Evolutionary conservation across 1,140 invertebrate genomes (phyloP).

Genomic region (Cherax quadricarinatus): DNA sequence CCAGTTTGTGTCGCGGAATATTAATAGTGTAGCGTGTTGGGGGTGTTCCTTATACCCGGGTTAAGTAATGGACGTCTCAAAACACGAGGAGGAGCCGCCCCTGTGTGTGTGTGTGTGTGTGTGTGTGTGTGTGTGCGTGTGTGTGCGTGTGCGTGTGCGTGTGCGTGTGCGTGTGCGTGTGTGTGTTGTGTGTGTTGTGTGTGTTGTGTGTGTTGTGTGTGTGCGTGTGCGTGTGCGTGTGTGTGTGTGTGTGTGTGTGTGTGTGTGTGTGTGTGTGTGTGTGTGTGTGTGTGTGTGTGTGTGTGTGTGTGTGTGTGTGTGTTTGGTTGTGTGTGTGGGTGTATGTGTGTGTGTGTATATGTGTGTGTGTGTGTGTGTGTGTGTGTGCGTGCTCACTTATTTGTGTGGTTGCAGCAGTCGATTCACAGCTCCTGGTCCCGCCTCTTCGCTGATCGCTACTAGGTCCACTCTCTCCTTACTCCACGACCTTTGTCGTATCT

Average conservation of each 20-base stretch:
- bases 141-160: too few relatives aligned
- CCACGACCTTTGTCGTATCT: too few relatives aligned
- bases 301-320: not conserved
- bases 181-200: too few relatives aligned
- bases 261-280: not conserved
- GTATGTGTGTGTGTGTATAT: not conserved
- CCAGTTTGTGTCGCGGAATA: not conserved
- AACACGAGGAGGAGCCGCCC: not conserved
- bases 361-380: constrained; percentile 13
- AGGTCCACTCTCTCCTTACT: too few relatives aligned
- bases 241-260: constrained; percentile 3
- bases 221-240: not conserved
- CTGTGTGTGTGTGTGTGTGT: constrained; percentile 19
- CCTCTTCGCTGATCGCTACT: too few relatives aligned
- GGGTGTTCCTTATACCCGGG: too few relatives aligned
- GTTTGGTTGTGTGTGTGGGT: not conserved
- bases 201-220: not conserved
- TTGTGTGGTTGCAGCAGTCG: not conserved
- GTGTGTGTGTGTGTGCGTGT: constrained; percentile 11
- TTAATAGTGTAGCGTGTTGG: not conserved
- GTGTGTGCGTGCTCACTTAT: constrained; percentile 7
- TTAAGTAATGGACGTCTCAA: too few relatives aligned
- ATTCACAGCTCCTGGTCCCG: too few relatives aligned
- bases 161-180: too few relatives aligned
- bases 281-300: not conserved